Base-by-base conservation (phyloP, 92 coral and sea anemone genomes). In the Zoanthus gigantus region DNA sequence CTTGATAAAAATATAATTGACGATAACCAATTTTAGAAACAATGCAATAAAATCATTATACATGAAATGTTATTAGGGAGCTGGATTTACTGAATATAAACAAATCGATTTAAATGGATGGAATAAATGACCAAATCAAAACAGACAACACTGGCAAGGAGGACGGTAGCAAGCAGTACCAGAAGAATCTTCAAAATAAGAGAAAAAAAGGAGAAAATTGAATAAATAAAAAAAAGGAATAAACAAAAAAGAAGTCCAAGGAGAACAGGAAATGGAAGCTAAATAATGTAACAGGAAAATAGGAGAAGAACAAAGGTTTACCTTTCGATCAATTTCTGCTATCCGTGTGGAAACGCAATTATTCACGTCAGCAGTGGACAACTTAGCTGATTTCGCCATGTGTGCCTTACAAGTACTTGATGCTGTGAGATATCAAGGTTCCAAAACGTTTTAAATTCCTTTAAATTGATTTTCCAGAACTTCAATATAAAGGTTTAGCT, bases 341-440 rank as follows among this genome's bases (percentile, higher is more conserved):
- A 95, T 94, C 87, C 92, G 87, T n/a, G 84, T 91, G 47, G 96
- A 93, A 8, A 93, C 94, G 48, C 98, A 96, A 32, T 90, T 83
- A 82, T 95, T 94, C 63, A 93, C 80, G 67, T 96, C 90, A 10
- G 98, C 94, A 48, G 87, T 87, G 29, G 93, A 86, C 96, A 96
- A 94, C 61, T 17, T 23, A 0, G 91, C 63, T 44, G 15, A 31
- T 12, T 82, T 88, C 56, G 44, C 67, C 1, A 14, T 0, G 28
- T 8, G 57, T 14, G 44, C 15, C 0, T 23, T 42, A 29, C 85
- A 81, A 61, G 47, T 6, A 28, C 85, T 81, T 9, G 74, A 81
- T 23, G 85, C 85, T 66, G 85, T 47, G 13, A 7, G n/a, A 28
- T 61, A 83, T 8, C 52, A 93, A 90, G 42, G 4, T 37, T 37